phyloP scores from a whole-genome alignment of 2,888 invertebrate genomes.

The Macroteleia sp. region DNA sequence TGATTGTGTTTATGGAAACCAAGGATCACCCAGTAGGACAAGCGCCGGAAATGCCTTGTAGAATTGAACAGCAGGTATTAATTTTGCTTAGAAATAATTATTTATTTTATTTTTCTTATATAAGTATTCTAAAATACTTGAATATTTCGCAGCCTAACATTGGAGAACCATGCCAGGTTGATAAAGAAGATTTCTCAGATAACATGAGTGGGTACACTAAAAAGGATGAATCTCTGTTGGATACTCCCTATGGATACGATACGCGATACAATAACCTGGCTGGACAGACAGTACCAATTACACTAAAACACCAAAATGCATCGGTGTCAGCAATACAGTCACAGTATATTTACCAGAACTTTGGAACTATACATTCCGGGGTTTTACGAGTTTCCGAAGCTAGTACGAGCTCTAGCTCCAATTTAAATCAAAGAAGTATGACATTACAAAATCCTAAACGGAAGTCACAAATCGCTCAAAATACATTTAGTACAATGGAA shows the following conservation, averaged over 20 bases:
- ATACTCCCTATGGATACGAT: conserved; percentile 77
- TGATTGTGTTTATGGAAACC: conserved; percentile 80
- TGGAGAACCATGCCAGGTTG: conserved; percentile 49
- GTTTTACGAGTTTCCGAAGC: conserved; percentile 81
- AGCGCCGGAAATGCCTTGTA: conserved; percentile 68
- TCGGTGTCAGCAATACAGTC: conserved; percentile 81
- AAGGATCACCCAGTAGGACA: conserved; percentile 76
- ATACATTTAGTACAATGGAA: conserved; percentile 82
- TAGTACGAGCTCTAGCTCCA: conserved; percentile 80
- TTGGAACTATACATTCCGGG: conserved; percentile 82
- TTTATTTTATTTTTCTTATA: background rate
- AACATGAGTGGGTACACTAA: conserved; percentile 70
- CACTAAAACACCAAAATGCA: conserved; percentile 78
- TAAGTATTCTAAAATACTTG: too few species aligned
- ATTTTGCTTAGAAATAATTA: too few species aligned
- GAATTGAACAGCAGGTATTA: conserved; percentile 56
- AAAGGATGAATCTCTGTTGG: conserved; percentile 76
- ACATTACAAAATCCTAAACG: conserved; percentile 81
- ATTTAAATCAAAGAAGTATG: conserved; percentile 81
- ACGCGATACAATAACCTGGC: conserved; percentile 78
- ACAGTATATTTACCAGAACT: conserved; percentile 81
- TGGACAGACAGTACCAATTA: conserved; percentile 82
- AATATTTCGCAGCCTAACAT: conserved; percentile 18
- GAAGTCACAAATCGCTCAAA: conserved; percentile 81
- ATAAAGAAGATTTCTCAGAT: conserved; percentile 75